phyloP scores from a whole-genome alignment of 92 coral and sea anemone species.

The Chrysogorgia sp. region DNA sequence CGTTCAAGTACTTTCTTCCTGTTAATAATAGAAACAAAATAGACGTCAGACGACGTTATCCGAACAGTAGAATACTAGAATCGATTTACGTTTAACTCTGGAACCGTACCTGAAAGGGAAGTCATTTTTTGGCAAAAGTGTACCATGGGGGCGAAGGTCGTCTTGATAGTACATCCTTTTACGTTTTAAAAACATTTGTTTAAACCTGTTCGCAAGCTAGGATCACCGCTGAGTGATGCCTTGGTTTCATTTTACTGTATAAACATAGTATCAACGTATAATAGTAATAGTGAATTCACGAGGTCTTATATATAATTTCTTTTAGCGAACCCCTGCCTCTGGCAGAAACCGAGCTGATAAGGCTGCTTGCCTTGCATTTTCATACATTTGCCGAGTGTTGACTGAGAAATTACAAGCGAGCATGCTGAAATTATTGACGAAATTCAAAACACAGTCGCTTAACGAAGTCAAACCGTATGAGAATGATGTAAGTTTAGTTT shows the following conservation, averaged over 20 bases:
- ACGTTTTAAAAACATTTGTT: too few species aligned
- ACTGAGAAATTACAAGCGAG: background rate
- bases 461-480: constrained; percentile 99
- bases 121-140: too few species aligned
- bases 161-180: too few species aligned
- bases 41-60: too few species aligned
- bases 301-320: background rate
- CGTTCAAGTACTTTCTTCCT: background rate
- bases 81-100: too few species aligned
- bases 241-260: background rate
- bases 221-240: too few species aligned
- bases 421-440: constrained; percentile 94
- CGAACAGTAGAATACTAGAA: too few species aligned
- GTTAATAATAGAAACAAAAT: background rate
- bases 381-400: background rate
- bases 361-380: background rate
- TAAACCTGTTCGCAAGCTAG: too few species aligned
- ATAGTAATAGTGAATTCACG: background rate
- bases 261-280: background rate
- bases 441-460: constrained; percentile 95
- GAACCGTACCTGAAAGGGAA: too few species aligned
- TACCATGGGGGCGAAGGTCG: too few species aligned
- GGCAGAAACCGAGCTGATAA: constrained; percentile 16
- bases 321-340: background rate
- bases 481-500: constrained; percentile 51